These are phyloP conservation scores for Macrochelys suwanniensis DNA, from an alignment of 2,797 vertebrate genomes.

Conservation along the genomic window DNA sequence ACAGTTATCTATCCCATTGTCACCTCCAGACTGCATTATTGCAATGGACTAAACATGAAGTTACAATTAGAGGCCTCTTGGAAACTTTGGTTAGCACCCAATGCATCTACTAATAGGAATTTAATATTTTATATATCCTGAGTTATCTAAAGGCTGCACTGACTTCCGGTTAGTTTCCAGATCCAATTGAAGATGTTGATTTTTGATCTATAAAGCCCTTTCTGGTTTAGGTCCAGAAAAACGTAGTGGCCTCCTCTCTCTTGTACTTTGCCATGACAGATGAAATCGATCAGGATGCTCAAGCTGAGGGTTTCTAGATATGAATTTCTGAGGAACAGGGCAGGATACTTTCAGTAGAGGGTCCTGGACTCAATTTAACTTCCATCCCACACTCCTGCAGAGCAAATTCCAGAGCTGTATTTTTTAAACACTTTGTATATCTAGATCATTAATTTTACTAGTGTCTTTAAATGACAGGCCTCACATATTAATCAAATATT, in stretches of 20 bases:
- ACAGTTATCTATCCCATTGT: not conserved
- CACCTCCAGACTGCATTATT: not conserved
- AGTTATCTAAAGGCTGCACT: not conserved
- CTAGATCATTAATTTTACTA: too few species aligned
- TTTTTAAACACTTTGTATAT: too few species aligned
- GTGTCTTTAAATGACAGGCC: too few species aligned
- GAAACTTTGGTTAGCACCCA: not conserved
- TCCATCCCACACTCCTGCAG: not conserved
- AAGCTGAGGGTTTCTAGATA: not conserved
- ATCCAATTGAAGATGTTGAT: not conserved
- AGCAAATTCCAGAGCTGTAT: not conserved
- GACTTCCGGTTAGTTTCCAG: not conserved
- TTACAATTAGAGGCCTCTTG: not conserved
- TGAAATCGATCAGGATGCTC: not conserved
- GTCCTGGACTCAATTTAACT: not conserved
- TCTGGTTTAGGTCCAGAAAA: not conserved
- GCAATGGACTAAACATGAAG: not conserved
- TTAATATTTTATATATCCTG: not conserved
- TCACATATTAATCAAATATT: too few species aligned
- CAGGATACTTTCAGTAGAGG: not conserved
- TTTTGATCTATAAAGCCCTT: not conserved
- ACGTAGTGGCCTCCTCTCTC: not conserved
- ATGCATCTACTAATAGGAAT: not conserved
- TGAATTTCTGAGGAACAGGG: not conserved
- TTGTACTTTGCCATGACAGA: not conserved